A percentile compares a stretch with the other conserved stretches of the same genome.
These are phyloP conservation scores for Dufourea novaeangliae DNA, from an alignment of 1,140 invertebrate species.

Conservation along the genomic window DNA sequence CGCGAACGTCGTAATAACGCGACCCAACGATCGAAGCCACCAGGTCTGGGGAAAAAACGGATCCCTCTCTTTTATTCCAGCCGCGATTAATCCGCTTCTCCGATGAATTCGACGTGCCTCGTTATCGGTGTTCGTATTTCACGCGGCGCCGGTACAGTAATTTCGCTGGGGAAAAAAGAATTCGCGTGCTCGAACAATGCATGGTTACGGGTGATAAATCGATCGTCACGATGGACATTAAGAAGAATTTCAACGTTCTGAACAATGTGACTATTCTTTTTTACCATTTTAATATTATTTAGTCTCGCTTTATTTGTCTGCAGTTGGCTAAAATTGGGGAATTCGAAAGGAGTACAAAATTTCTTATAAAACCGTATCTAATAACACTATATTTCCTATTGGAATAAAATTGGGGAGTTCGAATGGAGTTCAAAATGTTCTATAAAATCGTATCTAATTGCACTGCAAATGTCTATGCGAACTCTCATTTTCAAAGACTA, in stretches of 20 bases:
- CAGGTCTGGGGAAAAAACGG: background rate
- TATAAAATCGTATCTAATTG: too few species aligned
- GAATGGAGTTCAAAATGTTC: too few species aligned
- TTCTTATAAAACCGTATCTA: too few species aligned
- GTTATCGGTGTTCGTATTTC: constrained; percentile 43
- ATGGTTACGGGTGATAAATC: background rate
- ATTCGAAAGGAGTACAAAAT: too few species aligned
- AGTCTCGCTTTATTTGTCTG: too few species aligned
- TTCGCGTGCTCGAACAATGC: constrained; percentile 1
- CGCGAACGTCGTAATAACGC: background rate
- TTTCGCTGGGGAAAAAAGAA: constrained; percentile 5
- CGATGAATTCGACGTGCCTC: constrained; percentile 20
- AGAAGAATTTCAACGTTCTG: background rate
- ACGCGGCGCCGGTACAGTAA: background rate
- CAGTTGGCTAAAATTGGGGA: too few species aligned
- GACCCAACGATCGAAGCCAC: background rate
- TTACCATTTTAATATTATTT: too few species aligned
- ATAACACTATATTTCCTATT: too few species aligned
- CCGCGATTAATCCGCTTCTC: constrained; percentile 18
- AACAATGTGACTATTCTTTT: background rate
- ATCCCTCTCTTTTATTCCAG: constrained; percentile 11
- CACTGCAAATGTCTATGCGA: too few species aligned
- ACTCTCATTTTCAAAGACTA: too few species aligned
- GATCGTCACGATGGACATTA: background rate
- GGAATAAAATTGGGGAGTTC: too few species aligned